Conservation (phyloP, 2,113 vertebrate species). For the Brachyistius frenatus region DNA sequence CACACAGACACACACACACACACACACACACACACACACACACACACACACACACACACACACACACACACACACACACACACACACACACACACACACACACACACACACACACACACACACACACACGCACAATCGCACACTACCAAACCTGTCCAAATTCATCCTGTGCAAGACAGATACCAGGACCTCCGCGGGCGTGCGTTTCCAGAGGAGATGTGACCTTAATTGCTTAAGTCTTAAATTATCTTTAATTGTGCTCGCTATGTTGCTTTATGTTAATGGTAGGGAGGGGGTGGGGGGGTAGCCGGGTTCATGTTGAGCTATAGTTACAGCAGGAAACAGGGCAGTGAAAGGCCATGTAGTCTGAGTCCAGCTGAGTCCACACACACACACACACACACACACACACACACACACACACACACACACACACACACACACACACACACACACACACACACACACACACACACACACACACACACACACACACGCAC, state of each 20-base stretch:
- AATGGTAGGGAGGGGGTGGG: conserved; percentile 37
- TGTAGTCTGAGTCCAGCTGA: conserved; percentile 82
- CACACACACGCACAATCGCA: conserved; percentile 46
- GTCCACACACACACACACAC: conserved; percentile 66
- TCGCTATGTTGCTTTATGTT: conserved; percentile 81
- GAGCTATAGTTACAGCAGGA: conserved; percentile 74
- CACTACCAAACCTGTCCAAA: conserved; percentile 85
- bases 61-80: conserved; percentile 25
- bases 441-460: conserved; percentile 18
- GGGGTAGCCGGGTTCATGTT: conserved; percentile 45
- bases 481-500: conserved; percentile 7
- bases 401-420: conserved; percentile 34
- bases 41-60: conserved; percentile 37
- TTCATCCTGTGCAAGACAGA: conserved; percentile 76
- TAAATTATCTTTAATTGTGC: conserved; percentile 90
- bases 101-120: conserved; percentile 46
- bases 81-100: conserved; percentile 51
- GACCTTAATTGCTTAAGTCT: conserved; percentile 86
- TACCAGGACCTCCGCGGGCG: conserved; percentile 82
- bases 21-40: conserved; percentile 47
- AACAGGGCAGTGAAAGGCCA: conserved; percentile 75
- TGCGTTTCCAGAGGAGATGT: conserved; percentile 85
- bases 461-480: conserved; percentile 38
- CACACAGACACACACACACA: conserved; percentile 62
- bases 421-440: conserved; percentile 20